Evolutionary conservation across 2,888 invertebrate species (phyloP), one percentile per base, ranked within the genome.

Genomic region (Argyresthia goedartella): DNA sequence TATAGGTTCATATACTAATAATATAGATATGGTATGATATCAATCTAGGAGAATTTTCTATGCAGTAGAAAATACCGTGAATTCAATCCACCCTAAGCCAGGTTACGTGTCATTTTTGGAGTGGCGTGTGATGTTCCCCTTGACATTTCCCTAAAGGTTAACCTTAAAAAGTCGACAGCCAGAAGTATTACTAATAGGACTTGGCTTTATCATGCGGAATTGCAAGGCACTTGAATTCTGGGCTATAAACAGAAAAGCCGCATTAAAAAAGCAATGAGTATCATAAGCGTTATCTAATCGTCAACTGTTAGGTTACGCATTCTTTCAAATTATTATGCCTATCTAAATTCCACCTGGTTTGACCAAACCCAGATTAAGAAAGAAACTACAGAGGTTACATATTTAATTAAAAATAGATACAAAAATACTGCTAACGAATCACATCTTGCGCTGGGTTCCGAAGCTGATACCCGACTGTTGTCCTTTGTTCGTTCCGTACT

Each of bases 401-500:
- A 65, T 62, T 79, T 75, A 73, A 78, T 72, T 73, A 65, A 55
- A 57, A 58, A 56, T 59, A 58, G 60, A 61, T 60, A 65, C 61
- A 62, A 56, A 59, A 55, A 56, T 55, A 25, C 3, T 25, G 25
- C 25, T 25, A 25, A 25, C 25, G 25, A 25, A 25, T 92, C 92
- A 97, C 93, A 97, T 97, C 84, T 98, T 98, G 73, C 98, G 92
- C 65, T 95, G 95, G 84, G 95, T 97, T 63, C 98, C 98, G 75
- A 98, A 96, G 67, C 95, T 97, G 76, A 98, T 95, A 55, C 98
- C 99, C 54, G 94, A 93, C 81, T 98, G 98, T 70, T 91, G 97
- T 49, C 98, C 98, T 81, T 98, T 98, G 89, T 99, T 99, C 69
- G 95, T 95, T 54, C 99, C 99, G 81, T 97, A 97, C 78, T 99